A percentile compares a stretch with the other conserved stretches of the same genome.
phyloP scores from a whole-genome alignment of 2,113 vertebrate genomes.

The Rhinoderma darwinii region DNA sequence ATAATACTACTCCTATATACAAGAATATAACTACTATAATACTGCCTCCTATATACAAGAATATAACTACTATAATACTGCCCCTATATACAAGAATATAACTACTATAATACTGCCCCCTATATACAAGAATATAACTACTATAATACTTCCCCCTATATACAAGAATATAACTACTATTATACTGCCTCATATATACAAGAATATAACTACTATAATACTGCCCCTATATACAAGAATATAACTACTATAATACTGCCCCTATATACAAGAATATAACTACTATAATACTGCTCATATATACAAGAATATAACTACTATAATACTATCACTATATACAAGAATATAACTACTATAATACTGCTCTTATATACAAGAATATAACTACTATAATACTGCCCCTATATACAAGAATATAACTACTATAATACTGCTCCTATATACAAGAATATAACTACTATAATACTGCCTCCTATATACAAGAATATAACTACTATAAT shows the following conservation, averaged over 20 bases:
- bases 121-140: not conserved
- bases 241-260: not conserved
- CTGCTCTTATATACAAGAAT: no score
- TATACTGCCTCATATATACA: no score
- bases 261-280: not conserved
- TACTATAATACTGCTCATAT: not conserved
- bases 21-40: constrained; percentile 8
- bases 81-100: not conserved
- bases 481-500: not conserved
- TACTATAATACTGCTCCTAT: not conserved
- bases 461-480: not conserved
- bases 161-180: no score
- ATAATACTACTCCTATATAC: no score
- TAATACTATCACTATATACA: no score
- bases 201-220: constrained; percentile 9
- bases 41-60: not conserved
- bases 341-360: no score
- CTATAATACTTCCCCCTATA: no score
- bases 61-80: not conserved
- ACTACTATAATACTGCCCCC: not conserved
- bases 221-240: not conserved
- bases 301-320: not conserved
- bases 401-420: not conserved
- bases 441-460: constrained; percentile 6
- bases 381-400: not conserved